Percentiles rank a stretch among this genome's conserved stretches.
Evolutionary conservation across 2,113 vertebrate species (phyloP).

Genomic region (Engraulis encrasicolus): DNA sequence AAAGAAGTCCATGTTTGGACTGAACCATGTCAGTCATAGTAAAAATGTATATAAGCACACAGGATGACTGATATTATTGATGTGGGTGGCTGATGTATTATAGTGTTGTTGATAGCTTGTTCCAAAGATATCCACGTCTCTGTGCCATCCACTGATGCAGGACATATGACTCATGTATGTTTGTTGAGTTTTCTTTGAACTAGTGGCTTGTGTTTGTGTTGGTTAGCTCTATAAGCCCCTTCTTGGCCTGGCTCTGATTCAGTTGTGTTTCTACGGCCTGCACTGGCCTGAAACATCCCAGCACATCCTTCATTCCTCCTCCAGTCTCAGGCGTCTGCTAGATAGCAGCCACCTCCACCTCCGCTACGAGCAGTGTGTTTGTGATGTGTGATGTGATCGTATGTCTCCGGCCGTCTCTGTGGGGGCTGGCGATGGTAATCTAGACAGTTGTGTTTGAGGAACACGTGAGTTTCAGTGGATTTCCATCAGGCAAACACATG

Average conservation of each 20-base stretch:
- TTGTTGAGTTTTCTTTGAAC: conserved; percentile 10
- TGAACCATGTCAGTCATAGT: too few relatives aligned
- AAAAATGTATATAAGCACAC: not conserved
- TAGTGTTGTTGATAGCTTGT: not conserved
- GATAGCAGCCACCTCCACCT: not conserved
- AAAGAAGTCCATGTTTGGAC: too few relatives aligned
- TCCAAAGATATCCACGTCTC: not conserved
- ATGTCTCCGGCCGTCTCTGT: not conserved
- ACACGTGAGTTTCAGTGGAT: not conserved
- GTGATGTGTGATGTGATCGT: not conserved
- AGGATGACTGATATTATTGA: not conserved
- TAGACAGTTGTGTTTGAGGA: not conserved
- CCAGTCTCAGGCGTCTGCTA: not conserved
- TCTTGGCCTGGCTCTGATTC: not conserved
- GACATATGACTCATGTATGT: not conserved
- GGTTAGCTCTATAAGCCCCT: not conserved
- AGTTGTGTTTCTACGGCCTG: not conserved
- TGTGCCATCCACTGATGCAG: not conserved
- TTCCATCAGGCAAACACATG: not conserved
- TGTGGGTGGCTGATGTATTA: not conserved
- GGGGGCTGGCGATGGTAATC: not conserved
- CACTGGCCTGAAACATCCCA: not conserved
- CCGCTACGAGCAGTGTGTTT: too few relatives aligned
- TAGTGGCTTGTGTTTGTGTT: not conserved
- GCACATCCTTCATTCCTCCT: not conserved